These are phyloP conservation scores for Drosophila burlai DNA, from an alignment of 1,140 invertebrate genomes.

Conservation along the genomic window DNA sequence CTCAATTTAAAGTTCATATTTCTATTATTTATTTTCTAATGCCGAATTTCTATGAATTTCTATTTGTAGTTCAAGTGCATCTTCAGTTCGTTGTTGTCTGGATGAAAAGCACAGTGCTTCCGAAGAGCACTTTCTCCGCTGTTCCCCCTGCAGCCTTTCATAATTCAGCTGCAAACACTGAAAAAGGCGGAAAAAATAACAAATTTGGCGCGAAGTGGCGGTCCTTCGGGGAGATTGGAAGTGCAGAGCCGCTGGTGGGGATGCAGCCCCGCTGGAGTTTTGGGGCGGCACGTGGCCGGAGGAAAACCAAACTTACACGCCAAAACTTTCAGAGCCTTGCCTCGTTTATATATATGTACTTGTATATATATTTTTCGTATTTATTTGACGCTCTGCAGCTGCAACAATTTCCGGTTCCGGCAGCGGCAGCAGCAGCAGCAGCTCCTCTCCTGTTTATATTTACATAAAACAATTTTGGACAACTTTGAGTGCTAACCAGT, in stretches of 20 bases:
- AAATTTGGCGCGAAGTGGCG: constrained; percentile 48
- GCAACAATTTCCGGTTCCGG: constrained; percentile 81
- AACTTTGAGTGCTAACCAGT: constrained; percentile 67
- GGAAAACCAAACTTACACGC: constrained; percentile 59
- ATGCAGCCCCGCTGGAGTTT: constrained; percentile 5
- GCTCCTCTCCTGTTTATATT: constrained; percentile 70
- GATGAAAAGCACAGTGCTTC: background rate
- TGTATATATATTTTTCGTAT: constrained; percentile 46
- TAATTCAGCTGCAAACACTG: constrained; percentile 54
- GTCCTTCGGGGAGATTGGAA: constrained; percentile 17
- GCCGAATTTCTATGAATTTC: background rate
- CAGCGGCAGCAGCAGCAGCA: constrained; percentile 17
- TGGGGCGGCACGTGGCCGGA: constrained; percentile 34
- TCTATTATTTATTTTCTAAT: background rate
- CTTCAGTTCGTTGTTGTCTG: constrained; percentile 26
- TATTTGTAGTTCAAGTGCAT: constrained; percentile 25
- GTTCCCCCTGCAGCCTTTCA: constrained; percentile 36
- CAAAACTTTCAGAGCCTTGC: constrained; percentile 58
- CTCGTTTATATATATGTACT: background rate
- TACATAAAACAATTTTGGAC: constrained; percentile 82
- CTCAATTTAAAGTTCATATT: background rate
- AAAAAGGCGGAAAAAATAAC: constrained; percentile 30
- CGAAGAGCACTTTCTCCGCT: constrained; percentile 29
- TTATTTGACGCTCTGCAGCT: constrained; percentile 74
- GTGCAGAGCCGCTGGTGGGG: constrained; percentile 6